Evolutionary conservation across 2,888 invertebrate genomes (phyloP), one percentile per base, ranked within the genome.

Genomic region (Plebejus anna): DNA sequence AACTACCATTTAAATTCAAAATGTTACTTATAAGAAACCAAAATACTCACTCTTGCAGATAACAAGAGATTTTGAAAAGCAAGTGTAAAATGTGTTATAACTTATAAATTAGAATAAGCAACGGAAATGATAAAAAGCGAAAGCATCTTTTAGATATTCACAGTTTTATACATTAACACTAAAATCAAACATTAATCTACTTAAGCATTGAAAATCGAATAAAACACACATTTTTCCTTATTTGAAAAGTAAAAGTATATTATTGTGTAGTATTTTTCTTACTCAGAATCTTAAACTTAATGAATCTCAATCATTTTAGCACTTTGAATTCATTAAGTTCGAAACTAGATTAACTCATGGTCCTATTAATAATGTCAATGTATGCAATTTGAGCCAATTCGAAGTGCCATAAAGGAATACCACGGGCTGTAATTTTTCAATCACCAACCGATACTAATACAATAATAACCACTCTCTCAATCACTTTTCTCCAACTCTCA

Each of bases 341-440:
- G 66, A 32, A 66, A 66, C 32, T 36, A 36, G 16, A n/a, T 28
- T 42, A 22, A 42, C 47, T 22, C 5, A 4, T n/a, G 22, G 72
- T 72, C 42, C 47, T 72, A 72, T 72, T 13, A 72, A 22, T 42
- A 72, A 72, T 72, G 47, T 47, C 42, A 22, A 42, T 72, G 71
- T 71, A 71, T 72, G 28, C 47, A 47, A 72, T 72, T 72, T 72
- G 28, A 72, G 47, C 72, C 72, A 72, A 72, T 72, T 72, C 13
- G 72, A 13, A 72, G 72, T 38, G 42, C 47, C 72, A 72, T 72
- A 72, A 72, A 38, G 42, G 22, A 72, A 42, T 47, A 47, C 72
- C 22, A 72, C 72, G 72, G 72, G 72, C 72, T 72, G 72, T 72
- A 72, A 72, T 72, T 28, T 42, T 72, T 72, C 47, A 72, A 72